Evolutionary conservation across 2,888 invertebrate species (phyloP).

Genomic region (Dasypolia templi): DNA sequence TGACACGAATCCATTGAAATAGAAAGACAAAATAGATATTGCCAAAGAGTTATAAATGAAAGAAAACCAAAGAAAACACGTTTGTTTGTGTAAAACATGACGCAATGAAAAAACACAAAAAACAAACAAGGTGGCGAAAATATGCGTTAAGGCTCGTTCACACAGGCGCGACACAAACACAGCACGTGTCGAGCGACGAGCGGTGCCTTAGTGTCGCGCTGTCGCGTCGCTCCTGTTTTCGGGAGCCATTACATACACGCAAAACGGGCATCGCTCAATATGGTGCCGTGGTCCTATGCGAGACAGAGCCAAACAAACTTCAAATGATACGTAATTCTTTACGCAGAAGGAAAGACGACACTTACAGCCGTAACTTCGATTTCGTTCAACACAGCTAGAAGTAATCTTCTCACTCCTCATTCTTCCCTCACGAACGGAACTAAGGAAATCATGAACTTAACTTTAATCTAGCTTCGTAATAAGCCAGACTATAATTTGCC

Average conservation of each 20-base stretch:
- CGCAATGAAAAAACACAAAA: neutral
- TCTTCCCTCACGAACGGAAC: slow-evolving; percentile 18
- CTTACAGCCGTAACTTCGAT: neutral
- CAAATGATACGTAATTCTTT: neutral
- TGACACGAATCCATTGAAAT: neutral
- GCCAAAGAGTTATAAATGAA: neutral
- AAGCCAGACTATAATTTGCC: slow-evolving; percentile 55
- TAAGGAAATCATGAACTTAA: slow-evolving; percentile 48
- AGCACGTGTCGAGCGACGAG: too few relatives aligned
- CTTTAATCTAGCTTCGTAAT: slow-evolving; percentile 50
- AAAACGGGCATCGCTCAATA: neutral
- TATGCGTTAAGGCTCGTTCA: too few relatives aligned
- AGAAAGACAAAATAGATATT: neutral
- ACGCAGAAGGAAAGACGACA: neutral
- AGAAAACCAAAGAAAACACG: neutral
- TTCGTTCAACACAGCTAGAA: neutral
- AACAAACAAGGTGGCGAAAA: neutral
- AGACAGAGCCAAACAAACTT: neutral
- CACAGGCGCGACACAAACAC: too few relatives aligned
- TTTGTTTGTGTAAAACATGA: neutral
- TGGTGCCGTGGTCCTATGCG: too few relatives aligned
- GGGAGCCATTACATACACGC: neutral
- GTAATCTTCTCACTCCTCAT: slow-evolving; percentile 23
- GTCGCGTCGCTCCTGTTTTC: too few relatives aligned
- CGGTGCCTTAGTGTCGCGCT: too few relatives aligned